Evolutionary conservation across 1,140 invertebrate species (phyloP).

Genomic region (Cryptotermes secundus): DNA sequence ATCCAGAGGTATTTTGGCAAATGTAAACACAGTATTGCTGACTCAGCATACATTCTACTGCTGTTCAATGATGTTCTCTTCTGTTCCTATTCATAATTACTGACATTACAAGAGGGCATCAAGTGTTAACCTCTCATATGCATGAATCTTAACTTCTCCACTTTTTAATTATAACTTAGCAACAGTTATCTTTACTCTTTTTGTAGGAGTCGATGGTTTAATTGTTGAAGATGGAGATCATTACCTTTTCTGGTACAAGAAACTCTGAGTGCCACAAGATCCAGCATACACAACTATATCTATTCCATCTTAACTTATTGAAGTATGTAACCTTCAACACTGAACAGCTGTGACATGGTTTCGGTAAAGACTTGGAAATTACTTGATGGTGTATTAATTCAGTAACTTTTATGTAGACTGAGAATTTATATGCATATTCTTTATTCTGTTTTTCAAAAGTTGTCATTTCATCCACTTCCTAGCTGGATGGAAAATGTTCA

Average conservation of each 20-base stretch:
- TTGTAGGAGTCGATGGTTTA: conserved; percentile 78
- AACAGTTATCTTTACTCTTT: conserved; percentile 38
- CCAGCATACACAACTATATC: neutral
- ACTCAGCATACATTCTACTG: neutral
- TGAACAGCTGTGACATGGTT: neutral
- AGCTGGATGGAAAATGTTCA: neutral
- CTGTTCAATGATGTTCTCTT: neutral
- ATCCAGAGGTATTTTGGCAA: no score
- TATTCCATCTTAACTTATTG: neutral
- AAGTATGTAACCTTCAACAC: neutral
- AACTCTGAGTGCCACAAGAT: conserved; percentile 66
- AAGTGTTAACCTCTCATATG: conserved; percentile 30
- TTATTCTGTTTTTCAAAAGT: neutral
- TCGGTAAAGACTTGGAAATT: neutral
- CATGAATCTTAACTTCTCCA: neutral
- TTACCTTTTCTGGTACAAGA: conserved; percentile 89
- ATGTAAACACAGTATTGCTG: no score
- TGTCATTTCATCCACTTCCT: neutral
- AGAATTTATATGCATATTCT: neutral
- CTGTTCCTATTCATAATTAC: neutral
- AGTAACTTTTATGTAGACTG: neutral
- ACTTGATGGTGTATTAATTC: neutral
- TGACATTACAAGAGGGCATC: conserved; percentile 26
- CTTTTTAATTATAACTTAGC: neutral
- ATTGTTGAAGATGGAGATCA: conserved; percentile 79